Conservation (phyloP, 2,113 vertebrate species). For the Eurystomus gularis region DNA sequence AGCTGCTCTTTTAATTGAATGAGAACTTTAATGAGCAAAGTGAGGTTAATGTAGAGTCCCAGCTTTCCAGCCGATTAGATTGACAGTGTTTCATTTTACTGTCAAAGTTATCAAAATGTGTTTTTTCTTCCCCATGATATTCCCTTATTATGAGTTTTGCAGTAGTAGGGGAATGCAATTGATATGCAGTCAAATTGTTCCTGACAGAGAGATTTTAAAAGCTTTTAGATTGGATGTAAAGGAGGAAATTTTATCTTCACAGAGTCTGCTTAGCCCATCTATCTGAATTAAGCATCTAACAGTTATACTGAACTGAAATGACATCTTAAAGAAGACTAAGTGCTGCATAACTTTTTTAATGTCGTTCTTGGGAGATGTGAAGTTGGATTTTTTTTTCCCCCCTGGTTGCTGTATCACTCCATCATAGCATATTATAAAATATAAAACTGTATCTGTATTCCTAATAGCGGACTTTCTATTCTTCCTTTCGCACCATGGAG, state of each 20-base stretch:
- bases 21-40: slow-evolving; percentile 51
- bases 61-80: neutral
- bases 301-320: slow-evolving; percentile 72
- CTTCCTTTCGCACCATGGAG: neutral
- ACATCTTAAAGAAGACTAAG: slow-evolving; percentile 78
- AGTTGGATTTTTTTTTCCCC: neutral
- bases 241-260: slow-evolving; percentile 71
- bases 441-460: neutral
- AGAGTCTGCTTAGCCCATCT: slow-evolving; percentile 72
- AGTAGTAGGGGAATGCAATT: slow-evolving; percentile 62
- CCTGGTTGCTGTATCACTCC: neutral
- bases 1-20: slow-evolving; percentile 12
- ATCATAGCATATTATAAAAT: slow-evolving; percentile 15
- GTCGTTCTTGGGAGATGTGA: slow-evolving; percentile 64
- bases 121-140: neutral
- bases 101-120: slow-evolving; percentile 22
- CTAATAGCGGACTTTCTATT: neutral
- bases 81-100: slow-evolving; percentile 47
- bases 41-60: neutral
- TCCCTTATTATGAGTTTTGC: slow-evolving; percentile 38
- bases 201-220: slow-evolving; percentile 78
- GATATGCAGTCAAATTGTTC: slow-evolving; percentile 72
- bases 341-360: slow-evolving; percentile 78
- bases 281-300: slow-evolving; percentile 74
- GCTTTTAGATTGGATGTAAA: slow-evolving; percentile 75